These are phyloP conservation scores for Athrips mouffetella DNA, from an alignment of 2,888 invertebrate species.

Conservation along the genomic window DNA sequence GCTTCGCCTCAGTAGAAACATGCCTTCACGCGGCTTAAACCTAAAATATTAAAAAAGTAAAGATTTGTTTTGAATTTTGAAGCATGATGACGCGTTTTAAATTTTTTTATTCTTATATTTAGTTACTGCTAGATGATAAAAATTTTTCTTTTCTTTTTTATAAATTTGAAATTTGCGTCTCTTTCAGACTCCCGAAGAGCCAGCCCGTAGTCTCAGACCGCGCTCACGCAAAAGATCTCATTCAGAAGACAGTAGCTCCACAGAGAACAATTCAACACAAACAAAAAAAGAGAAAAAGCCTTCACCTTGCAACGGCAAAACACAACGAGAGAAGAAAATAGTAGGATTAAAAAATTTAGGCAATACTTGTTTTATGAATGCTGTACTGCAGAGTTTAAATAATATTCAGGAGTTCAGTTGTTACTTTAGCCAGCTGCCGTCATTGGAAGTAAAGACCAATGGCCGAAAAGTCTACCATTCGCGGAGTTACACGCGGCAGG, in stretches of 20 bases:
- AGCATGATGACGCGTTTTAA: too few species aligned
- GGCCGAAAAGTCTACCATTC: constrained; percentile 80
- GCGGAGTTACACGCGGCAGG: constrained; percentile 80
- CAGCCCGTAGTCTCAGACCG: constrained; percentile 76
- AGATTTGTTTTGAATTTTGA: too few species aligned
- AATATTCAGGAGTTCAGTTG: constrained; percentile 91
- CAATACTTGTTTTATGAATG: constrained; percentile 93
- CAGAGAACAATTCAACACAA: constrained; percentile 61
- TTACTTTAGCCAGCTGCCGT: constrained; percentile 87
- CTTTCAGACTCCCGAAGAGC: constrained; percentile 65
- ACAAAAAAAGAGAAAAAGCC: constrained; percentile 54
- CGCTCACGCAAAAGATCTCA: constrained; percentile 80
- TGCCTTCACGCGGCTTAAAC: too few species aligned
- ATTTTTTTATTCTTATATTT: too few species aligned
- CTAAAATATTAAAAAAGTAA: too few species aligned
- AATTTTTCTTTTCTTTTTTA: not conserved
- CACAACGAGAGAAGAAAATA: constrained; percentile 79
- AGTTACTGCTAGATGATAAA: too few species aligned
- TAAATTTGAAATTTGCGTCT: not conserved
- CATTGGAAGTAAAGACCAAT: constrained; percentile 80
- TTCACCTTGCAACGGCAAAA: constrained; percentile 64
- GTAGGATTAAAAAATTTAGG: constrained; percentile 89
- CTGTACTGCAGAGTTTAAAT: constrained; percentile 89
- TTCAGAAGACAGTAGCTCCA: constrained; percentile 74
- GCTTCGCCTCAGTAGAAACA: too few species aligned